Conservation (phyloP, 2,113 vertebrate genomes). For the Martes martes region DNA sequence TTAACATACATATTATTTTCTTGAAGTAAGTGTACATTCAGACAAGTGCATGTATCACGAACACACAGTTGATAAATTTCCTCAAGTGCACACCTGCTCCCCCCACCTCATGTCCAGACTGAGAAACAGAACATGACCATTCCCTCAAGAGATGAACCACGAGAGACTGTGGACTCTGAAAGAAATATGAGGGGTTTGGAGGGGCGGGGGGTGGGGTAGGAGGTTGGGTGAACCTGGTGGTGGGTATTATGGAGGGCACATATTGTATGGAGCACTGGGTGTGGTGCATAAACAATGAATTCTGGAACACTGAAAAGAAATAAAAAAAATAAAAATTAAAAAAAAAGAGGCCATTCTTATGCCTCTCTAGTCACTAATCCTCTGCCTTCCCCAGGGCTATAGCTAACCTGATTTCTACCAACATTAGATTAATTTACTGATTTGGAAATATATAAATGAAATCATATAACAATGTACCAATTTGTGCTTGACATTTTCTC, state of each 20-base stretch:
- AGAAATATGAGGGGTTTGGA: too few species aligned
- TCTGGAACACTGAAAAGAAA: too few species aligned
- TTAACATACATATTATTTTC: not conserved
- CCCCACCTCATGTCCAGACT: not conserved
- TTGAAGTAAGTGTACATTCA: not conserved
- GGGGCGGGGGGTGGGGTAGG: too few species aligned
- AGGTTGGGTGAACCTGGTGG: too few species aligned
- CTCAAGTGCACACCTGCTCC: not conserved
- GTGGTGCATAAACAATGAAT: too few species aligned
- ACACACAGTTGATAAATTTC: too few species aligned
- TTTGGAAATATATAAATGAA: not conserved
- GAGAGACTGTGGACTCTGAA: too few species aligned
- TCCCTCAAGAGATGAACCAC: not conserved
- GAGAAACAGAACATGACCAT: not conserved
- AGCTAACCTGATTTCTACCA: not conserved
- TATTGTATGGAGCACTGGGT: too few species aligned
- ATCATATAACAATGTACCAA: accelerated
- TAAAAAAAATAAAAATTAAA: too few species aligned
- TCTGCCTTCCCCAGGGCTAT: not conserved
- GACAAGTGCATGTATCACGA: not conserved
- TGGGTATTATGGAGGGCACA: too few species aligned
- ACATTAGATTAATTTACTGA: not conserved
- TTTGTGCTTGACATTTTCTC: not conserved
- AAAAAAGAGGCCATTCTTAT: not conserved
- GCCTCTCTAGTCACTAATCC: accelerated